Evolutionary conservation across 2,113 vertebrate genomes (phyloP).

Genomic region (Riparia riparia): DNA sequence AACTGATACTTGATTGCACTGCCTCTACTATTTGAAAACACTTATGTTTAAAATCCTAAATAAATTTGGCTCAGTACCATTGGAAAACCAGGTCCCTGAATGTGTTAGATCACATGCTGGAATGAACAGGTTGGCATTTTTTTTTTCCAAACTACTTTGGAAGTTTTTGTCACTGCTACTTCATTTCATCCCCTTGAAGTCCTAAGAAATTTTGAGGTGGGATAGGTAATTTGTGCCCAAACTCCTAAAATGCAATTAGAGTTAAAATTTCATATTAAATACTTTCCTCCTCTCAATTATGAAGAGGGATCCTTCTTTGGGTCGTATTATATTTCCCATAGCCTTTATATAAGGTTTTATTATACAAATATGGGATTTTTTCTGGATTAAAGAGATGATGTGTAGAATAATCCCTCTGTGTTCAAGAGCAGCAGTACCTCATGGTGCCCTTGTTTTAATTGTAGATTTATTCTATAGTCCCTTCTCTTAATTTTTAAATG

Average conservation of each 20-base stretch:
- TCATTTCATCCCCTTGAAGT: neutral
- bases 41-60: neutral
- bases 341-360: neutral
- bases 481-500: neutral
- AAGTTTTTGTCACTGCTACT: neutral
- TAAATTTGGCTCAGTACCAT: neutral
- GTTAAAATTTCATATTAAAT: neutral
- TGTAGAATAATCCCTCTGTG: neutral
- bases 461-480: neutral
- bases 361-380: fast-evolving
- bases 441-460: neutral
- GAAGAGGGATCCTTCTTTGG: neutral
- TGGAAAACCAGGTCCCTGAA: neutral
- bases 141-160: neutral
- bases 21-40: neutral
- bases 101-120: neutral
- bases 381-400: neutral
- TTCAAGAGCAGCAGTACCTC: neutral
- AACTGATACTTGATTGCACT: neutral
- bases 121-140: neutral
- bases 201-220: neutral
- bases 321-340: neutral
- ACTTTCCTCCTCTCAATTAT: neutral
- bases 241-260: neutral
- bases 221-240: neutral